Base-by-base conservation (phyloP, 1,140 invertebrate genomes). In the Drosophila rufa region DNA sequence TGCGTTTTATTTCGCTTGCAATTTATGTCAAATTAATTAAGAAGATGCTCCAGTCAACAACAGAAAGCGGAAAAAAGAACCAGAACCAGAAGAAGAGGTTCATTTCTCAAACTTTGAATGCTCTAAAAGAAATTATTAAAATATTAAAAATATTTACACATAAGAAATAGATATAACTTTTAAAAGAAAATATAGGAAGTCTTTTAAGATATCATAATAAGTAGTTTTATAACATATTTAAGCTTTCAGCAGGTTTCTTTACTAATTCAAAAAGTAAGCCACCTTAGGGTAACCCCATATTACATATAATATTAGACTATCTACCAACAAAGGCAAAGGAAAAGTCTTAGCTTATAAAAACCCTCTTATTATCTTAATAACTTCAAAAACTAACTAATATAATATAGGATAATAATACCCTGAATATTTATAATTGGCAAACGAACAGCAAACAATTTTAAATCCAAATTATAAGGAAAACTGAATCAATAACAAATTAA, bases 1-100 rank as follows among this genome's bases (percentile, higher is more conserved):
- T 73, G 69, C 57, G 43, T 22, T 64, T 60, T 80, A 65, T 59
- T 65, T 57, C 71, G 74, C 69, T 62, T 66, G 78, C 76, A 89
- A 87, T 89, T 80, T 87, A 87, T 87, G 83, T 87, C 83, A 87
- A 87, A 89, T 87, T 87, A 87, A 87, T 87, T 89, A 87, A 78
- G 80, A 87, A 69, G 71, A 70, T 83, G 76, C 78, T 64, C 46
- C 62, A 82, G 43, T 50, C 30, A 73, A 57, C 45, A 48, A 50
- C 46, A 61, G 30, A 36, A 45, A 15, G 5, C 25, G 43, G 27
- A 50, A 42, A 56, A 40, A 36, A 36, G 8, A 36, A 9, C 8
- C 8, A 9, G 15, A 50, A 46, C 17, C 50, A 38, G 19, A 71
- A 46, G 15, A 15, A 25, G 33, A 36, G 14, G n/a, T 64, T 19